These are phyloP conservation scores for Patella ulyssiponensis DNA, from an alignment of 2,888 invertebrate species.

Conservation along the genomic window DNA sequence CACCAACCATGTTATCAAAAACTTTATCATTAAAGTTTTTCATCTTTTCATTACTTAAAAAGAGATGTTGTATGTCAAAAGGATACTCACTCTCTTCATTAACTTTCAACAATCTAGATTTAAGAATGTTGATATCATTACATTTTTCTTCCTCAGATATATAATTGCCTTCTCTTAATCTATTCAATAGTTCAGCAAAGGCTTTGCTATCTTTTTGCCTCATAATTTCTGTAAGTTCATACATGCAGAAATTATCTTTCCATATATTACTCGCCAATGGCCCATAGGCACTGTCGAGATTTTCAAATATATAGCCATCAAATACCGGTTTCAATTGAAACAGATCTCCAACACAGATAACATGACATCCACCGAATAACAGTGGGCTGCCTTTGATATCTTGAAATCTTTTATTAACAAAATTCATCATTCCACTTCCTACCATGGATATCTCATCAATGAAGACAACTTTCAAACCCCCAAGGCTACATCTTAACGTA, in stretches of 20 bases:
- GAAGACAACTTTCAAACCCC: constrained; percentile 29
- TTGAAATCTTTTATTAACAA: constrained; percentile 28
- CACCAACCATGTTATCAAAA: neutral
- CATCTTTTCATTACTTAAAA: neutral
- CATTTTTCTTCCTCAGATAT: neutral
- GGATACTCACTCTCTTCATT: neutral
- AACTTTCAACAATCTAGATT: neutral
- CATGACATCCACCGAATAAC: constrained; percentile 21
- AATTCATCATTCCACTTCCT: constrained; percentile 33
- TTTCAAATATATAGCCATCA: constrained; percentile 21
- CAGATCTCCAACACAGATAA: constrained; percentile 14
- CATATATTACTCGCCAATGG: constrained; percentile 16
- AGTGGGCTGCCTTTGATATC: constrained; percentile 34
- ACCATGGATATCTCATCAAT: constrained; percentile 47
- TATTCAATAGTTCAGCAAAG: constrained; percentile 45
- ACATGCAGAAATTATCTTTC: constrained; percentile 32
- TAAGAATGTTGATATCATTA: neutral
- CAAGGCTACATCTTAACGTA: constrained; percentile 15
- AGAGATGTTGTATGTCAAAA: neutral
- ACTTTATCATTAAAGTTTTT: neutral
- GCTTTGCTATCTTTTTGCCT: constrained; percentile 32
- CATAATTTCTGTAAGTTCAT: constrained; percentile 30
- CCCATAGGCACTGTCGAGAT: constrained; percentile 20
- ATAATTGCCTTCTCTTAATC: constrained; percentile 40
- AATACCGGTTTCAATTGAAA: constrained; percentile 29